Conservation (phyloP, 1,140 invertebrate species). For the Homalodisca vitripennis region DNA sequence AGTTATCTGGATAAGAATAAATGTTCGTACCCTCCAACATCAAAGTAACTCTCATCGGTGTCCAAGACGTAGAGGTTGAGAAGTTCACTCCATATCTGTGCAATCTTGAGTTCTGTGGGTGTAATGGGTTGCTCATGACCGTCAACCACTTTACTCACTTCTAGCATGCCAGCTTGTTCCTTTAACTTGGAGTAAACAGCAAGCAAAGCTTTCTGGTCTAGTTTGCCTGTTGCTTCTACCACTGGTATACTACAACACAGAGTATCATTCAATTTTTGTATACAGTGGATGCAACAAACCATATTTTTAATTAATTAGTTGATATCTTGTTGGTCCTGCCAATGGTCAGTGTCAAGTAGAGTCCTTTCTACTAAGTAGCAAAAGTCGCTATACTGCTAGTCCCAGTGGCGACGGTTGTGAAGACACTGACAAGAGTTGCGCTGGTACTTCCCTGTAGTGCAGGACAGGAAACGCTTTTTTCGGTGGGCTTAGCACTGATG, state of each 20-base stretch:
- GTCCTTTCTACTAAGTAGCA: no score
- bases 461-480: no score
- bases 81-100: slow-evolving; percentile 39
- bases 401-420: no score
- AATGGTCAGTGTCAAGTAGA: no score
- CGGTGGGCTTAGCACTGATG: no score
- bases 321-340: no score
- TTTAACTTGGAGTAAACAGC: neutral
- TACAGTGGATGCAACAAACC: no score
- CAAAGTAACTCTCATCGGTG: slow-evolving; percentile 42
- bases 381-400: no score
- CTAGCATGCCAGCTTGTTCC: neutral
- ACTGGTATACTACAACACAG: slow-evolving; percentile 39
- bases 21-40: slow-evolving; percentile 45
- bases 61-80: slow-evolving; percentile 38
- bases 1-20: no score
- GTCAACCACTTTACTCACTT: slow-evolving; percentile 25
- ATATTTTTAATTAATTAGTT: no score
- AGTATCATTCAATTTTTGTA: neutral
- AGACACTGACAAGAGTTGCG: no score
- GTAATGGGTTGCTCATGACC: slow-evolving; percentile 28
- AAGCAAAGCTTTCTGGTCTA: slow-evolving; percentile 38
- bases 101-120: slow-evolving; percentile 34
- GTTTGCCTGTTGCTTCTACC: slow-evolving; percentile 41
- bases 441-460: no score